A percentile compares a stretch with the other conserved stretches of the same genome.
Evolutionary conservation across 1,140 invertebrate genomes (phyloP).

Genomic region (Archivesica marissinica): DNA sequence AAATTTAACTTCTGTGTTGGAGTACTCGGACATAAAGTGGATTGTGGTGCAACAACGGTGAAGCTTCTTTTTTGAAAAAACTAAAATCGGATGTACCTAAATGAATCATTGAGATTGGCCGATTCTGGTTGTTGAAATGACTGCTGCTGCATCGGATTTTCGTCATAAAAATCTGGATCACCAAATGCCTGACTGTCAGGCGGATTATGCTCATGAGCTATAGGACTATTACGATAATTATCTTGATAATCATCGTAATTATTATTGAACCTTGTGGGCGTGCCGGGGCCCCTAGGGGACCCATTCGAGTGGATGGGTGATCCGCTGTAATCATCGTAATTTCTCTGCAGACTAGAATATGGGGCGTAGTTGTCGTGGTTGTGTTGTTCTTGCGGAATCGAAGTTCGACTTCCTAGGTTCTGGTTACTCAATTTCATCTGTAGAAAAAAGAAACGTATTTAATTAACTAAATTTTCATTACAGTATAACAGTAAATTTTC

Average conservation of each 20-base stretch:
- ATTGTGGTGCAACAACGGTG: no score
- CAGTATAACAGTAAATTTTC: no score
- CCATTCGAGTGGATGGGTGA: conserved; percentile 63
- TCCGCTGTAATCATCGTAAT: conserved; percentile 62
- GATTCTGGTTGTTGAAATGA: conserved; percentile 32
- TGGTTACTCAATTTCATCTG: conserved; percentile 56
- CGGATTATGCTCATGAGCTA: conserved; percentile 59
- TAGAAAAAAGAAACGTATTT: neutral
- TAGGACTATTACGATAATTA: conserved; percentile 60
- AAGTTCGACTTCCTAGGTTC: conserved; percentile 45
- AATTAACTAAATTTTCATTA: no score
- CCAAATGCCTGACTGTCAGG: conserved; percentile 66
- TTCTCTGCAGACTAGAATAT: conserved; percentile 62
- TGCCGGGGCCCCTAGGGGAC: conserved; percentile 54
- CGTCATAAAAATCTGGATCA: conserved; percentile 59
- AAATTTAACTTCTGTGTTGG: no score
- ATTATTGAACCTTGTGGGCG: conserved; percentile 72
- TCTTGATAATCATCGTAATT: conserved; percentile 58
- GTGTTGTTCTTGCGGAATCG: conserved; percentile 60
- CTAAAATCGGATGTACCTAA: conserved; percentile 50
- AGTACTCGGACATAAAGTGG: no score
- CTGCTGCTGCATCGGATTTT: conserved; percentile 54
- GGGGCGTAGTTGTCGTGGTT: conserved; percentile 70
- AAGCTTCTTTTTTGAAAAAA: neutral
- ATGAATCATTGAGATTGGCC: conserved; percentile 50